These are phyloP conservation scores for Acanthosepion esculentum DNA, from an alignment of 2,888 invertebrate genomes.

Conservation along the genomic window DNA sequence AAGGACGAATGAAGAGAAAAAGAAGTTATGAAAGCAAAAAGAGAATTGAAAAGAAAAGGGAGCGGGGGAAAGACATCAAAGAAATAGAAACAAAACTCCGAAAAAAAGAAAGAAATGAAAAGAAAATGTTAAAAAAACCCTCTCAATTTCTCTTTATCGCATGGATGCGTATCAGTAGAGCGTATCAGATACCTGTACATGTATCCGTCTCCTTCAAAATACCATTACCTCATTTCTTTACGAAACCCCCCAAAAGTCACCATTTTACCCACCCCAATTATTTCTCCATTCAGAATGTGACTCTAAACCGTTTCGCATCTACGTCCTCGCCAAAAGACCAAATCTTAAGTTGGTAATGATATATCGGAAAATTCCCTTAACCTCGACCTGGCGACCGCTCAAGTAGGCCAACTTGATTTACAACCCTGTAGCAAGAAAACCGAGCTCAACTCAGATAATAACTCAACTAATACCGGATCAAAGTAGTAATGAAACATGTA, in stretches of 20 bases:
- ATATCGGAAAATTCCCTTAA: neutral
- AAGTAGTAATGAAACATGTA: neutral
- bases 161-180: too few relatives aligned
- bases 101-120: too few relatives aligned
- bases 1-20: too few relatives aligned
- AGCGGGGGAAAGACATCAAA: too few relatives aligned
- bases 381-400: neutral
- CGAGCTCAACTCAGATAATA: neutral
- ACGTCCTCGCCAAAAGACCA: neutral
- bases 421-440: neutral
- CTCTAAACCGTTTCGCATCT: neutral
- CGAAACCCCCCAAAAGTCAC: neutral
- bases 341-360: neutral
- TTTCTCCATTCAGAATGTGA: neutral
- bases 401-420: slow-evolving; percentile 22
- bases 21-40: too few relatives aligned
- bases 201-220: too few relatives aligned
- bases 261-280: neutral
- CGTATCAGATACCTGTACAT: too few relatives aligned
- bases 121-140: too few relatives aligned
- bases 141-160: too few relatives aligned
- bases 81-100: too few relatives aligned
- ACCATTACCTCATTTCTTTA: too few relatives aligned
- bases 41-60: too few relatives aligned
- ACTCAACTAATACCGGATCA: neutral